Evolutionary conservation across 2,888 invertebrate genomes (phyloP).

Genomic region (Ametastegia equiseti): DNA sequence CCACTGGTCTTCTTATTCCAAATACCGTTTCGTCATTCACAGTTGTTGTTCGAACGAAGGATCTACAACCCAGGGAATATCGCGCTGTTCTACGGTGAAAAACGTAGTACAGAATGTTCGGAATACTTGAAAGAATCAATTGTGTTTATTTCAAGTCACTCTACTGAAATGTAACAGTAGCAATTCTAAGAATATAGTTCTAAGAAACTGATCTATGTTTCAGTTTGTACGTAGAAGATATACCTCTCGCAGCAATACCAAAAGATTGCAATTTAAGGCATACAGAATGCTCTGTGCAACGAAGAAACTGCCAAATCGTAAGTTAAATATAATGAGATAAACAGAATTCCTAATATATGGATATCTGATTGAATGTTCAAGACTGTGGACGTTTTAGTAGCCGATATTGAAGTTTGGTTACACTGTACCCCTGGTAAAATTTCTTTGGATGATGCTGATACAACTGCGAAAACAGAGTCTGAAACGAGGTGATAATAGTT

Average conservation of each 20-base stretch:
- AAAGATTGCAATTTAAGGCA: slow-evolving; percentile 56
- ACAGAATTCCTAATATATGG: slow-evolving; percentile 42
- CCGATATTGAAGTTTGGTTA: slow-evolving; percentile 58
- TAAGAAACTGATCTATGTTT: slow-evolving; percentile 45
- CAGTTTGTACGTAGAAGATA: slow-evolving; percentile 71
- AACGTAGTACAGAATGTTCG: not conserved
- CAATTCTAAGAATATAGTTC: slow-evolving; percentile 28
- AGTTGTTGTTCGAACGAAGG: slow-evolving; percentile 61
- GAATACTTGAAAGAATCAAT: not conserved
- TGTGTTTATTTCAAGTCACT: not conserved
- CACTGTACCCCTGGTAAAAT: slow-evolving; percentile 30
- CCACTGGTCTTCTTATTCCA: slow-evolving; percentile 62
- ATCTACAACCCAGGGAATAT: slow-evolving; percentile 63
- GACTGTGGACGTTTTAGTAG: slow-evolving; percentile 60
- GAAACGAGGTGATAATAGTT: not conserved
- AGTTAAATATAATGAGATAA: slow-evolving; percentile 54
- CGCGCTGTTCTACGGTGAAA: slow-evolving; percentile 69
- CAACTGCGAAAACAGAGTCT: not conserved
- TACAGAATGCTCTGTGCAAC: slow-evolving; percentile 54
- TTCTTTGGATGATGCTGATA: not conserved
- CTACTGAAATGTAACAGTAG: not conserved
- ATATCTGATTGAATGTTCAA: slow-evolving; percentile 47
- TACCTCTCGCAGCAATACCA: slow-evolving; percentile 69
- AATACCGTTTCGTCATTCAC: slow-evolving; percentile 66
- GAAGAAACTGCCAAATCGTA: slow-evolving; percentile 60